Conservation (phyloP, 2,113 vertebrate species). For the Pholis gunnellus region DNA sequence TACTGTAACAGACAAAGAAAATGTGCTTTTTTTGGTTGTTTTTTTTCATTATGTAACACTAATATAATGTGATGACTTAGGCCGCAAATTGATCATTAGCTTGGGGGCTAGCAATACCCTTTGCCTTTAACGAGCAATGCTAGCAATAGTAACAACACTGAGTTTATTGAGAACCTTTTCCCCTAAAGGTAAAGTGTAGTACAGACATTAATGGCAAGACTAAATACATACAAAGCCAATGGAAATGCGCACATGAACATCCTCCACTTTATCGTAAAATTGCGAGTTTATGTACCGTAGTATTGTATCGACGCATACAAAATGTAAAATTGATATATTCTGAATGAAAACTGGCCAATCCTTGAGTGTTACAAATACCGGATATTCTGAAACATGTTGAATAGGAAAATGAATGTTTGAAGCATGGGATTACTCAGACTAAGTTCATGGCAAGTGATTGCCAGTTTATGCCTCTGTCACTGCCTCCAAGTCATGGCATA, state of each 20-base stretch:
- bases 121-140: conserved; percentile 39
- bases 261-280: no score
- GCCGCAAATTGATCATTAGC: conserved; percentile 31
- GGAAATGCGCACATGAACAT: neutral
- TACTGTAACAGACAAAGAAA: neutral
- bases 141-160: neutral
- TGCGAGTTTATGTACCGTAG: no score
- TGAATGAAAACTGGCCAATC: neutral
- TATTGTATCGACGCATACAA: neutral
- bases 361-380: neutral
- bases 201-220: neutral
- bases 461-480: neutral
- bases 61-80: conserved; percentile 14
- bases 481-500: conserved; percentile 24
- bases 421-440: neutral
- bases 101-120: conserved; percentile 18
- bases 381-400: neutral
- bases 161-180: neutral
- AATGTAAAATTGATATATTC: neutral
- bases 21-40: neutral
- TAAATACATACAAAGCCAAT: neutral
- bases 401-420: neutral
- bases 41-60: conserved; percentile 1
- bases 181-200: neutral
- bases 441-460: neutral